These are phyloP conservation scores for Tiphia femorata DNA, from an alignment of 2,888 invertebrate genomes.

Conservation along the genomic window DNA sequence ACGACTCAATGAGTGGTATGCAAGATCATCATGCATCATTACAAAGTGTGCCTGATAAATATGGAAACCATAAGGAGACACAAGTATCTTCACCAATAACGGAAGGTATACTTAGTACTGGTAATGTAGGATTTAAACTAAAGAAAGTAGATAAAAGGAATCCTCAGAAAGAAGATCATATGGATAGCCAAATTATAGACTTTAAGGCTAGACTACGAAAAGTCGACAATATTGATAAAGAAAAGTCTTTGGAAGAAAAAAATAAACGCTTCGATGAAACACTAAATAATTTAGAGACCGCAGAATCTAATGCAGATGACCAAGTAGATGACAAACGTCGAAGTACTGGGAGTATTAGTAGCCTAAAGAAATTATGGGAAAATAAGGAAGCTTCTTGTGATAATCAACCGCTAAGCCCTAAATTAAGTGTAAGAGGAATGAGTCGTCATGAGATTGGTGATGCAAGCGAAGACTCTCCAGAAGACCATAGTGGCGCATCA, in stretches of 20 bases:
- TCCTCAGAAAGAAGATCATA: slow-evolving; percentile 72
- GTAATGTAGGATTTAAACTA: slow-evolving; percentile 70
- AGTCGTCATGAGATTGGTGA: slow-evolving; percentile 52
- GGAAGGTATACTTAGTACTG: slow-evolving; percentile 45
- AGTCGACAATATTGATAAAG: slow-evolving; percentile 74
- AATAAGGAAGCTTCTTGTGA: slow-evolving; percentile 75
- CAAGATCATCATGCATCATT: slow-evolving; percentile 17
- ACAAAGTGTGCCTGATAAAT: slow-evolving; percentile 24
- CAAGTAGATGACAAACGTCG: slow-evolving; percentile 88
- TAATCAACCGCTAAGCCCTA: slow-evolving; percentile 77
- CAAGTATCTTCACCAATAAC: slow-evolving; percentile 50
- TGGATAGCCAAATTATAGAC: slow-evolving; percentile 79
- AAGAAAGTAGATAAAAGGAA: slow-evolving; percentile 82
- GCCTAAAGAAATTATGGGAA: slow-evolving; percentile 93
- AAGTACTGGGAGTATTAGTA: slow-evolving; percentile 93
- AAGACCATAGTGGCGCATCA: slow-evolving; percentile 68
- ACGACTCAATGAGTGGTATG: slow-evolving; percentile 20
- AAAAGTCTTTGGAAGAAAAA: slow-evolving; percentile 53
- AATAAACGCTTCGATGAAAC: slow-evolving; percentile 56
- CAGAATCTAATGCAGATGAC: slow-evolving; percentile 57
- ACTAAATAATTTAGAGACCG: slow-evolving; percentile 40
- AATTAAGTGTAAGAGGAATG: slow-evolving; percentile 67
- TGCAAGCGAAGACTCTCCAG: slow-evolving; percentile 64
- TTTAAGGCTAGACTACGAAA: slow-evolving; percentile 87
- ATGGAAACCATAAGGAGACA: slow-evolving; percentile 27